Conservation (phyloP, 2,888 invertebrate genomes). For the Drosophila demipolita region DNA sequence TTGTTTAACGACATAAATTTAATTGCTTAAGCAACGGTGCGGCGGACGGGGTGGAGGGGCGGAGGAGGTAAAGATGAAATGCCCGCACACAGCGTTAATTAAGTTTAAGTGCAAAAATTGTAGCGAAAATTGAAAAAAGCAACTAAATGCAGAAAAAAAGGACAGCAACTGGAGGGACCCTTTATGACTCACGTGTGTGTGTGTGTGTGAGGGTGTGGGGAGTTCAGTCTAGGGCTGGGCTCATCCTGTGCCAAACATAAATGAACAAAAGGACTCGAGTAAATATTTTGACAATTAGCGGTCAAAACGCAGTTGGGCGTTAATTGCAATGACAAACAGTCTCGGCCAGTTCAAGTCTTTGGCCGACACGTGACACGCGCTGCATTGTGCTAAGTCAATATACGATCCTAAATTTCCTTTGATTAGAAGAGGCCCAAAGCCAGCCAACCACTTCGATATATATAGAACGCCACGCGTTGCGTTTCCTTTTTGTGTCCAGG, state of each 20-base stretch:
- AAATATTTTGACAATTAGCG: conserved; percentile 83
- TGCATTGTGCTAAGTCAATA: conserved; percentile 56
- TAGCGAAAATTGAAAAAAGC: conserved; percentile 23
- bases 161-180: conserved; percentile 8
- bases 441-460: conserved; percentile 19
- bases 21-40: conserved; percentile 59
- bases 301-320: conserved; percentile 74
- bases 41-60: neutral
- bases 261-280: conserved; percentile 44
- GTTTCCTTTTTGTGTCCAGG: conserved; percentile 33
- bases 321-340: conserved; percentile 74
- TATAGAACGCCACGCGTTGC: conserved; percentile 53
- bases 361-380: conserved; percentile 62
- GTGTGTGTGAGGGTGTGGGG: neutral
- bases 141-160: conserved; percentile 17
- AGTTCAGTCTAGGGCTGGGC: conserved; percentile 21
- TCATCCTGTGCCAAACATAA: conserved; percentile 22
- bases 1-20: conserved; percentile 72
- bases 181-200: conserved; percentile 41
- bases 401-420: conserved; percentile 64
- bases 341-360: conserved; percentile 39
- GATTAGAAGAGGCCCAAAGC: conserved; percentile 24
- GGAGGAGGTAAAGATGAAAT: conserved; percentile 18
- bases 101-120: conserved; percentile 72
- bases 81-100: conserved; percentile 61